Percentiles rank a stretch among this genome's conserved stretches.
Evolutionary conservation across 2,888 invertebrate genomes (phyloP).

Genomic region (Agrotis puta): DNA sequence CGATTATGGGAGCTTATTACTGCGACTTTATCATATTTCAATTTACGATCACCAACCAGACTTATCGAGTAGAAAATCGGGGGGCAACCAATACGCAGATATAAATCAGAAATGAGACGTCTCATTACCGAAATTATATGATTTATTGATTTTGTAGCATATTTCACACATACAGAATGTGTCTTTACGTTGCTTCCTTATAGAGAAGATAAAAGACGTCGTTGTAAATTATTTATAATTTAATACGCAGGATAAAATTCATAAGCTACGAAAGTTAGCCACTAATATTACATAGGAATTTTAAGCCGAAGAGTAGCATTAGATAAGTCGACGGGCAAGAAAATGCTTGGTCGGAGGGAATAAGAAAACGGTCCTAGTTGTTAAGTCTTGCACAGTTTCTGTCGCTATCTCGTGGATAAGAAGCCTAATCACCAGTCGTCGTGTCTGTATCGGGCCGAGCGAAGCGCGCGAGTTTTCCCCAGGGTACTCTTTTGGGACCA

Average conservation of each 20-base stretch:
- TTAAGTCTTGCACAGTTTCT: conserved; percentile 91
- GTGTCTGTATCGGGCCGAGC: conserved; percentile 89
- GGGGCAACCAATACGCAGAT: conserved; percentile 79
- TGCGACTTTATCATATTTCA: conserved; percentile 90
- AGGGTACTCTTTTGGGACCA: conserved; percentile 90
- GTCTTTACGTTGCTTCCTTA: conserved; percentile 8
- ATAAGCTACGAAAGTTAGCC: conserved; percentile 81
- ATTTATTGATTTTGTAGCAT: conserved; percentile 71
- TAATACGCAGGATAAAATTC: conserved; percentile 72
- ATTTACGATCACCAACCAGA: conserved; percentile 89
- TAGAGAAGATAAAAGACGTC: conserved; percentile 43
- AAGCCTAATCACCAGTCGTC: conserved; percentile 91
- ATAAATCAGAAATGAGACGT: conserved; percentile 89
- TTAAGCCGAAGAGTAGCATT: conserved; percentile 84
- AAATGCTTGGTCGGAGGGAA: conserved; percentile 89
- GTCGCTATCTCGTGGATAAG: conserved; percentile 91
- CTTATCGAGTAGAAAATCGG: conserved; percentile 89
- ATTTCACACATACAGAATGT: conserved; percentile 14
- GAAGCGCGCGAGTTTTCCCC: conserved; percentile 87
- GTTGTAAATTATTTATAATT: conserved; percentile 61
- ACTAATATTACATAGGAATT: conserved; percentile 85
- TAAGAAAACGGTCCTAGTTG: conserved; percentile 91
- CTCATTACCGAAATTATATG: conserved; percentile 83
- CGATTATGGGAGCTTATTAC: conserved; percentile 87
- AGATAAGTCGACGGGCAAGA: conserved; percentile 89